Percentiles rank a stretch among this genome's conserved stretches.
Conservation (phyloP, 23 tunicate species). For the Corella eumyota region DNA sequence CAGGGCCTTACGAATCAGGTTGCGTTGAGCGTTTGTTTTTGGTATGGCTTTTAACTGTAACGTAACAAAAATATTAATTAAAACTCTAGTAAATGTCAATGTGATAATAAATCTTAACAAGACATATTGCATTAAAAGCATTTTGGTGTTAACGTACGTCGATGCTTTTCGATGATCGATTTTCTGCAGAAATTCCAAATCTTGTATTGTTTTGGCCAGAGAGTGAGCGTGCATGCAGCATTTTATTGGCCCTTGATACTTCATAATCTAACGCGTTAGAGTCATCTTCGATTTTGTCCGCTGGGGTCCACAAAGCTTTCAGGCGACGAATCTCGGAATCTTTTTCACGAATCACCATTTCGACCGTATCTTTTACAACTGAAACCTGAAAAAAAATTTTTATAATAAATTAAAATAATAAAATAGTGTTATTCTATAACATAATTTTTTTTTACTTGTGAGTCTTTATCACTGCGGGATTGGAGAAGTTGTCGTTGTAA, state of each 20-base stretch:
- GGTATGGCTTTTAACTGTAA: slow-evolving; percentile 11
- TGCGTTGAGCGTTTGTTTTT: slow-evolving; percentile 16
- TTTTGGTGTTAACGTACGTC: slow-evolving; percentile 11
- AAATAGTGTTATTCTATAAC: too few relatives aligned
- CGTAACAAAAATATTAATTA: neutral
- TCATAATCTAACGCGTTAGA: slow-evolving; percentile 8
- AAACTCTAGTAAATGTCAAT: too few relatives aligned
- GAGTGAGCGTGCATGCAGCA: slow-evolving; percentile 21
- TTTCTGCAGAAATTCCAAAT: slow-evolving; percentile 86
- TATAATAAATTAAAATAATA: neutral
- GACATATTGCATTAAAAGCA: too few relatives aligned
- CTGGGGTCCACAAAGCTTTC: slow-evolving; percentile 38
- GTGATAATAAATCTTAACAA: too few relatives aligned
- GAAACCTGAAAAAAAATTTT: slow-evolving; percentile 24
- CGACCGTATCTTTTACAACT: slow-evolving; percentile 57
- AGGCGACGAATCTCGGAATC: slow-evolving; percentile 73
- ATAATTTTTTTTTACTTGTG: slow-evolving; percentile 9
- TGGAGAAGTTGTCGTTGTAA: slow-evolving; percentile 25
- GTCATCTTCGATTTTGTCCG: neutral
- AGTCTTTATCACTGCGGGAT: slow-evolving; percentile 20
- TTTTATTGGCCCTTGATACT: slow-evolving; percentile 21
- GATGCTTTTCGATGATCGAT: slow-evolving; percentile 22
- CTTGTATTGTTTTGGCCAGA: slow-evolving; percentile 23
- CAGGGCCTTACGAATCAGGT: slow-evolving; percentile 35
- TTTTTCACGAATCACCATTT: slow-evolving; percentile 65